Evolutionary conservation across 2,888 invertebrate species (phyloP), one percentile per base, ranked within the genome.

Genomic region (Leptinotarsa juncta): DNA sequence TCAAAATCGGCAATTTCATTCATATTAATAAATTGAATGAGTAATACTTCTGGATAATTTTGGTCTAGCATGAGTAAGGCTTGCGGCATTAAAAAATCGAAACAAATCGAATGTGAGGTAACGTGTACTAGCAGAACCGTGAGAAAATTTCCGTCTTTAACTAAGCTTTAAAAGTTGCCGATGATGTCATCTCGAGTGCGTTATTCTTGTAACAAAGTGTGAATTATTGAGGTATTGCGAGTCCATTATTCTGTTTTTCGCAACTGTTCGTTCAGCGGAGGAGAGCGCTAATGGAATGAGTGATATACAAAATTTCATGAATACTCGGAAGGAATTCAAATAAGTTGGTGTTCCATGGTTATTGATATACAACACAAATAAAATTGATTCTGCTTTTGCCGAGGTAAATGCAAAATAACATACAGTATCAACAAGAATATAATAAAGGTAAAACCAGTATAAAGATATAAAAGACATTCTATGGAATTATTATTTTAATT

Each of bases 41-140:
- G 70, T 70, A 69, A 60, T 70, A 49, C 32, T 50, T 57, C 57
- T 57, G 57, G 57, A 60, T 62, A 70, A 50, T 23, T 70, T 70
- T 62, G 49, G 70, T 57, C 15, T 49, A 70, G 51, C 70, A 14
- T 70, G 70, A 70, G 51, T 70, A 57, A 70, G 57, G 16, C 20
- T 57, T 23, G 70, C 42, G 57, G 26, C 20, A 23, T 57, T 26
- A 14, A 14, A 57, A 23, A 57, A 57, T 57, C 23, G 57, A 57
- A 57, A 57, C n/a, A 57, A 57, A 57, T 57, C 57, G 57, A 57
- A 57, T 57, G 14, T 57, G 57, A 57, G 57, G 57, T 57, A 57
- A 57, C 57, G 14, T 14, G 15, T 23, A 14, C 20, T 42, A 23
- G 12, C 10, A 18, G 48, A 70, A 70, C 70, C 70, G 70, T 70